Evolutionary conservation across 2,113 vertebrate species (phyloP), one percentile per base, ranked within the genome.

Genomic region (Ailuropoda melanoleuca): DNA sequence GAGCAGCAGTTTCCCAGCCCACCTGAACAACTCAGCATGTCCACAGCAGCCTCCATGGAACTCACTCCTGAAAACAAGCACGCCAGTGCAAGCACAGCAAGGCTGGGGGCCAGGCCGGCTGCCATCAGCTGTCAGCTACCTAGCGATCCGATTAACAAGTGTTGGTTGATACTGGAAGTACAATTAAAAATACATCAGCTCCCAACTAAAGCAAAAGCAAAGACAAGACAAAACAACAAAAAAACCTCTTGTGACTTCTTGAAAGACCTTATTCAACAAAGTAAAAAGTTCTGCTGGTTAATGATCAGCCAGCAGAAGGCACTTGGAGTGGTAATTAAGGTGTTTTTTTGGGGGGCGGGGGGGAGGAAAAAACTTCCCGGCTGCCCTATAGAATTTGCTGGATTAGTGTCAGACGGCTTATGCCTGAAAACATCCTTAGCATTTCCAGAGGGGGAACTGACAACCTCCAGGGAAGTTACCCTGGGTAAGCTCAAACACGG

Each of bases 121-220:
- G 89, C 80, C 37, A 74, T 86, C 93, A 60, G 74, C 89, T 74
- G 80, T 87, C 68, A 58, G 70, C 81, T 70, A 84, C 84, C 86
- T 43, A 74, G 80, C 58, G 96, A 97, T 72, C 70, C 0, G 1
- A 88, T 68, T 66, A 89, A 92, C n/a, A 86, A 93, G 55, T 1
- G 2, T 9, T 91, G 64, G 96, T 93, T 97, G 94, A 94, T 72
- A 89, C 39, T 74, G 15, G 12, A 56, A 92, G 53, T 29, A 93
- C 58, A 94, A 86, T 96, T 98, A 95, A 97, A 98, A 97, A 88
- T 53, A 92, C 81, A 96, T 95, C 82, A 92, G 80, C 66, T 26
- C n/a, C 70, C 88, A 39, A 37, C 50, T 55, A 64, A 68, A 68
- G 34, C 34, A 10, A 68, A 21, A 68, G 34, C 3, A 55, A 46